These are phyloP conservation scores for Echinops telfairi DNA, from an alignment of 2,113 vertebrate genomes.

Conservation along the genomic window DNA sequence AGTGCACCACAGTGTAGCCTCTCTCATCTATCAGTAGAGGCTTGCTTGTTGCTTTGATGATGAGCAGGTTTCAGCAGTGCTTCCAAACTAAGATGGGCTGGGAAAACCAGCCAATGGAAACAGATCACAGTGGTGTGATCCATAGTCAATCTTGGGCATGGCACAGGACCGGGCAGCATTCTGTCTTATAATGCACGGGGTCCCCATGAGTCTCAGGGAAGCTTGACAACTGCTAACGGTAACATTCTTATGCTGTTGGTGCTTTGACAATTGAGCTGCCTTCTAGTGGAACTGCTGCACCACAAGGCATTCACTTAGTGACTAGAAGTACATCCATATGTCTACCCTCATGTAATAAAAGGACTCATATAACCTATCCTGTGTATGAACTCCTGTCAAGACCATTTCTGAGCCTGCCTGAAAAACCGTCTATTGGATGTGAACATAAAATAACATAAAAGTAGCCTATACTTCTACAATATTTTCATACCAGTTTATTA, in stretches of 20 bases:
- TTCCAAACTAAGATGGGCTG: background rate
- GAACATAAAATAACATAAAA: background rate
- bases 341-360: too few species aligned
- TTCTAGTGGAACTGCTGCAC: conserved; percentile 21
- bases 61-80: background rate
- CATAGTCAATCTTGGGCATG: background rate
- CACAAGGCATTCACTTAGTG: conserved; percentile 1
- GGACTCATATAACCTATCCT: too few species aligned
- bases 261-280: background rate
- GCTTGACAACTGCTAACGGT: too few species aligned
- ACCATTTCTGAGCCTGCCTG: too few species aligned
- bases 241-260: too few species aligned
- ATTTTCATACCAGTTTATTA: conserved; percentile 33
- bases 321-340: background rate
- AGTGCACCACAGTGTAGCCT: background rate
- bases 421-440: background rate
- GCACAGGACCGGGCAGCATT: background rate
- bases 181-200: background rate
- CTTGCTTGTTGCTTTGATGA: background rate
- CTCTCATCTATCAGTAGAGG: background rate
- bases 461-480: background rate
- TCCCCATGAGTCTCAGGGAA: background rate
- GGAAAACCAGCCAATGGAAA: background rate
- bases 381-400: too few species aligned
- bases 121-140: background rate